A percentile compares a stretch with the other conserved stretches of the same genome.
phyloP scores from a whole-genome alignment of 2,797 vertebrate species.

The Dallia pectoralis region DNA sequence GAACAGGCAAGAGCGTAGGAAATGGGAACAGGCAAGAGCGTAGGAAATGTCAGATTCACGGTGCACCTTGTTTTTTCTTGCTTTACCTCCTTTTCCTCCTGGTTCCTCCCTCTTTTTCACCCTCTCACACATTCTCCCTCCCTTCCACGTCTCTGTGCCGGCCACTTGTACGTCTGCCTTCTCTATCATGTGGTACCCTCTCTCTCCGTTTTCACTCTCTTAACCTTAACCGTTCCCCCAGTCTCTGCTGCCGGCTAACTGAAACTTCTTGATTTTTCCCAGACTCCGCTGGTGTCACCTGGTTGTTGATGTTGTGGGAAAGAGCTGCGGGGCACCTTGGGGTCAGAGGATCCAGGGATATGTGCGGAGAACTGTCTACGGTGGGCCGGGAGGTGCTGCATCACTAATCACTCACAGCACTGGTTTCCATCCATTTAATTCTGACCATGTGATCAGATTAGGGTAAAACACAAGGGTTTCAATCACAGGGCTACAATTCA shows the following conservation, averaged over 20 bases:
- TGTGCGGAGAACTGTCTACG: neutral
- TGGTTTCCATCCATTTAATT: neutral
- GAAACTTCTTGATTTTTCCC: conserved; percentile 11
- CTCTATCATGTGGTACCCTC: too few species aligned
- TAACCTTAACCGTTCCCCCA: neutral
- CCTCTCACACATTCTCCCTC: neutral
- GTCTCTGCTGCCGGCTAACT: neutral
- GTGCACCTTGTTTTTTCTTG: neutral
- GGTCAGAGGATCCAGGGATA: neutral
- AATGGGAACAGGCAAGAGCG: too few species aligned
- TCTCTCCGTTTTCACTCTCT: neutral
- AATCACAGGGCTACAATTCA: neutral
- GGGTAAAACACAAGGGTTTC: neutral
- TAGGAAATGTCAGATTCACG: too few species aligned
- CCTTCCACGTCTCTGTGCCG: neutral
- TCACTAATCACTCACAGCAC: neutral
- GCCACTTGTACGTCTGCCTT: neutral
- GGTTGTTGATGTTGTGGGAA: neutral
- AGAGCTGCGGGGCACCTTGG: neutral
- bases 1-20: too few species aligned
- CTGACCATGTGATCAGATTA: neutral
- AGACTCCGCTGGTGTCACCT: conserved; percentile 13
- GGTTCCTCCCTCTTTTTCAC: neutral
- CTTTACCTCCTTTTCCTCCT: neutral
- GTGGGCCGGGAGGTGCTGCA: neutral